These are phyloP conservation scores for Chrysomela aeneicollis DNA, from an alignment of 2,888 invertebrate species.

Conservation along the genomic window DNA sequence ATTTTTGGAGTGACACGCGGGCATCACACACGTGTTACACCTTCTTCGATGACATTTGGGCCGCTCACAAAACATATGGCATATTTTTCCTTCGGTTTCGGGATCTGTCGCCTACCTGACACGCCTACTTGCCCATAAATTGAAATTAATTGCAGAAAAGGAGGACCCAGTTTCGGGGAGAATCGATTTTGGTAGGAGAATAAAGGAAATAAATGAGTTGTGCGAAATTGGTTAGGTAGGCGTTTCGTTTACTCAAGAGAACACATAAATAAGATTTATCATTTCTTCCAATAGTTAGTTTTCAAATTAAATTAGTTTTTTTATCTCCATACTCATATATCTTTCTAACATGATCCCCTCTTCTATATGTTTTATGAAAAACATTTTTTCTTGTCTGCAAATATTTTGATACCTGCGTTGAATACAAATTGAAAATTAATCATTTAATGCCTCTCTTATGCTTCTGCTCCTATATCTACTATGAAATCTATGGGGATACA, in stretches of 20 bases:
- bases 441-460: too few species aligned
- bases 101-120: slow-evolving; percentile 13
- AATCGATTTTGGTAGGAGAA: slow-evolving; percentile 8
- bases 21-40: slow-evolving; percentile 21
- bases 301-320: not conserved
- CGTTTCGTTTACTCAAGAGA: not conserved
- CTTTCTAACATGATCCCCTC: too few species aligned
- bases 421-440: too few species aligned
- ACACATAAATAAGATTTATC: not conserved
- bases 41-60: slow-evolving; percentile 7
- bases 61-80: slow-evolving; percentile 18
- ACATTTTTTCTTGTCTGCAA: too few species aligned
- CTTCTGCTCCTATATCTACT: too few species aligned
- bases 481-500: too few species aligned
- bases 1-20: slow-evolving; percentile 13
- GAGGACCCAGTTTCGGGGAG: slow-evolving; percentile 6
- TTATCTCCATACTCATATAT: too few species aligned
- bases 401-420: too few species aligned
- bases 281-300: too few species aligned
- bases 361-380: too few species aligned
- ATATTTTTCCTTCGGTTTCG: slow-evolving; percentile 3
- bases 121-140: slow-evolving; percentile 14
- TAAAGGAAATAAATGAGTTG: slow-evolving; percentile 7
- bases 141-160: slow-evolving; percentile 18
- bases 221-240: slow-evolving; percentile 5